Evolutionary conservation across 1,140 invertebrate species (phyloP), one percentile per base, ranked within the genome.

Genomic region (Apis florea): DNA sequence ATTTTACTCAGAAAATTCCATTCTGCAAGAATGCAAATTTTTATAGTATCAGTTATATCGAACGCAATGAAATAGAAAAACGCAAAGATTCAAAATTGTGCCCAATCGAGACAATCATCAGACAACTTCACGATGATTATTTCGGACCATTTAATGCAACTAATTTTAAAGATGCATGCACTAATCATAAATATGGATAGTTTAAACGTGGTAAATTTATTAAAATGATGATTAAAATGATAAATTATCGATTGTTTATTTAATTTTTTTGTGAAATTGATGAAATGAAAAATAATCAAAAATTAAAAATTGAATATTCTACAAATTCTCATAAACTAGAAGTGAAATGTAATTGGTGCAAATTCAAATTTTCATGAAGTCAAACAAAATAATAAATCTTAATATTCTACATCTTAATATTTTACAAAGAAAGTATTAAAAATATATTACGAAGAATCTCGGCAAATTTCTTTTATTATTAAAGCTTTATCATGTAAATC

Each of bases 121-220:
- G 97, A 66, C 97, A 97, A 90, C 94, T 97, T 73, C 97, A 97
- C 88, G 97, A 98, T 88, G 96, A 97, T 91, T 98, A 97, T 91
- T 98, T 98, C 90, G 91, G 94, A 13, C 92, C 94, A 19, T 96
- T 98, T 59, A 97, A 97, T 90, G 96, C 96, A 9, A 97, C 96
- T 17, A 98, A 98, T 94, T 97, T 96, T 89, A 97, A 97, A 92
- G 97, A 97, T 88, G 97, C 97, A 10, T 98, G 97, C 86, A 92
- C 94, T 24, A 89, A 70, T 84, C 84, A 68, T 6, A 88, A 79
- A 19, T 72, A 58, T 8, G 79, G 70, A 9, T 84, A 66, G 12
- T 73, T 54, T 13, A 6, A 58, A 15, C 11, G 1, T 2, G 8
- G 17, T 12, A 67, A 9, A 10, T 3, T 10, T n/a, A 3, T 3